Base-by-base conservation (phyloP, 2,797 vertebrate species). In the Myripristis jacobus region DNA sequence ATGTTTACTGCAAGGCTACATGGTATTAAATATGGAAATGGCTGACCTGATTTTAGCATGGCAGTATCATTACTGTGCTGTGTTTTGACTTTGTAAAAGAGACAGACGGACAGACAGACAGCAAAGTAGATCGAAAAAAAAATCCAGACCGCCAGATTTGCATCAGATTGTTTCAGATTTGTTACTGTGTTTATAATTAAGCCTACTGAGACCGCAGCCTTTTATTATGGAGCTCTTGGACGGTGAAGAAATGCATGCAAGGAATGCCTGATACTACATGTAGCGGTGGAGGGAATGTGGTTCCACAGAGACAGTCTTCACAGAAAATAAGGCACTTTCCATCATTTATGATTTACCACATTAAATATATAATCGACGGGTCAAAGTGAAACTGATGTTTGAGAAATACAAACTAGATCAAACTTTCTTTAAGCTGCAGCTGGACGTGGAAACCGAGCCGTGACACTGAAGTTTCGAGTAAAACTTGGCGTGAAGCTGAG, bases 291-390 rank as follows among this genome's bases (percentile, higher is more conserved):
- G 52, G 43, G n/a, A 41, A 31, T 76, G 27, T 21, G 27, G 47
- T 19, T 52, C 64, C 62, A 51, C 4, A 10, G 57, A 60, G 52
- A 67, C 21, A 62, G 7, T 70, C 50, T 66, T 73, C 46, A 25
- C 22, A 53, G 51, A 74, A 63, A 55, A 46, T 11, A 50, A 74
- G 52, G 57, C 27, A 31, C 57, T 38, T 44, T 72, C 21, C 29
- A 62, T 68, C 58, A 76, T 81, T 78, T 57, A 66, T 73, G 60
- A 75, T 70, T 57, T 24, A 34, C 24, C 67, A 58, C 52, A 68
- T 57, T 67, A 29, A 79, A 65, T 54, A 70, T 51, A 70, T 24
- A 61, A 18, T 31, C 1, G 3, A 54, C 43, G 74, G 70, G 66
- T 69, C 52, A 68, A 52, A 55, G 56, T 68, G 27, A 36, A 57